Percentiles rank a stretch among this genome's conserved stretches.
phyloP scores from a whole-genome alignment of 2,797 vertebrate species.

The Tarsius wallacei region DNA sequence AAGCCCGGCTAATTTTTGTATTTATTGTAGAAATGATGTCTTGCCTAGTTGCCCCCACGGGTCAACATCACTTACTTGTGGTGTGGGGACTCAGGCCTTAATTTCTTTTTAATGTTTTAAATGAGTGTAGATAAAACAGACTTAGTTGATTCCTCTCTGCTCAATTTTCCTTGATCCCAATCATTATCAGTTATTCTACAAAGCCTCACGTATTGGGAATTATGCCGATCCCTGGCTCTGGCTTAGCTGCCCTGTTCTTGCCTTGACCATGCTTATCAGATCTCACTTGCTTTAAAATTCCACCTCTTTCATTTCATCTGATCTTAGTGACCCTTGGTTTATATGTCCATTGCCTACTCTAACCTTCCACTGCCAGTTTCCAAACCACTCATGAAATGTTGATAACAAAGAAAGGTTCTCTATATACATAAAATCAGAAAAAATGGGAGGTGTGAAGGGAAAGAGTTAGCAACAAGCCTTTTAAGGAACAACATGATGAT shows the following conservation, averaged over 20 bases:
- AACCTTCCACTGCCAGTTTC: not conserved
- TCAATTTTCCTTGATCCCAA: not conserved
- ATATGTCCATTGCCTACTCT: not conserved
- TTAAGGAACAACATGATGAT: slow-evolving; percentile 1
- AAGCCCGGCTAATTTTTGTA: too few relatives aligned
- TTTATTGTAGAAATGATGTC: too few relatives aligned
- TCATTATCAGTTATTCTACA: not conserved
- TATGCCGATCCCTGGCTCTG: not conserved
- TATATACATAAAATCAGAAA: not conserved
- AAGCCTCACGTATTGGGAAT: not conserved
- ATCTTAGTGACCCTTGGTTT: slow-evolving; percentile 21
- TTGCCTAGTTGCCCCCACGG: too few relatives aligned
- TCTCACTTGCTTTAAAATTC: slow-evolving; percentile 39
- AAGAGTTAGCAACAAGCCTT: not conserved
- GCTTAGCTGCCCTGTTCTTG: not conserved
- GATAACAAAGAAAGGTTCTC: slow-evolving; percentile 14
- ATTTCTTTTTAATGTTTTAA: slow-evolving; percentile 51
- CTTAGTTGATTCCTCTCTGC: not conserved
- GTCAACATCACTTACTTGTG: too few relatives aligned
- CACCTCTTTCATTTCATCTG: not conserved
- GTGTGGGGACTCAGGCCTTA: too few relatives aligned
- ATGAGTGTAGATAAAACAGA: slow-evolving; percentile 19
- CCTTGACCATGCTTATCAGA: not conserved
- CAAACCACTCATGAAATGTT: not conserved
- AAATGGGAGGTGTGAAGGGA: not conserved